These are phyloP conservation scores for Rhodophaea formosa DNA, from an alignment of 2,888 invertebrate genomes.

Conservation along the genomic window DNA sequence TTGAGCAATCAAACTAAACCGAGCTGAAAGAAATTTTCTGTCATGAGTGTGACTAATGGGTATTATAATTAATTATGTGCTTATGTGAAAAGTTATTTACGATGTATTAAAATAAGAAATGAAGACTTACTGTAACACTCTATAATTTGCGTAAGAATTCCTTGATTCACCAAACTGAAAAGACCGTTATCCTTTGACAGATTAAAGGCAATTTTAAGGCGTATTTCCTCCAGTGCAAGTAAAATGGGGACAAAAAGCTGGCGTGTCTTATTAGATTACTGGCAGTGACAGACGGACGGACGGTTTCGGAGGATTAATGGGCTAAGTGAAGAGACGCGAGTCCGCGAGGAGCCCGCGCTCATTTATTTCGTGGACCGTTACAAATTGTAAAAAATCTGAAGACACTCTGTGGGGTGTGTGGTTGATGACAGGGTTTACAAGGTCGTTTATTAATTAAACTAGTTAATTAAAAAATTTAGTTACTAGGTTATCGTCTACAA, in stretches of 20 bases:
- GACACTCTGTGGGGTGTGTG: conserved; percentile 48
- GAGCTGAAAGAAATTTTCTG: too few relatives aligned
- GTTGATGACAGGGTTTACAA: not conserved
- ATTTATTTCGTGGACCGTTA: conserved; percentile 63
- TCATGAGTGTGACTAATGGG: too few relatives aligned
- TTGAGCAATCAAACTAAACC: too few relatives aligned
- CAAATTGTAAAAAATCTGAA: conserved; percentile 63
- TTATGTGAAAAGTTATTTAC: too few relatives aligned
- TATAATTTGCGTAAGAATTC: conserved; percentile 31
- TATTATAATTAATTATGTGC: too few relatives aligned
- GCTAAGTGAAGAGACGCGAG: conserved; percentile 70
- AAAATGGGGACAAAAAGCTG: conserved; percentile 76
- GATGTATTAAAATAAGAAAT: too few relatives aligned
- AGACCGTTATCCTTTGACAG: conserved; percentile 58
- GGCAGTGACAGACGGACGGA: conserved; percentile 75
- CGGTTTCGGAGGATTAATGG: conserved; percentile 73
- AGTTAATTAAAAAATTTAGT: too few relatives aligned
- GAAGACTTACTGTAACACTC: too few relatives aligned
- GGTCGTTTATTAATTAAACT: not conserved
- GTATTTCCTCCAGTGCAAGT: conserved; percentile 66
- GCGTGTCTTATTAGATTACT: conserved; percentile 80
- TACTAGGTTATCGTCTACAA: too few relatives aligned
- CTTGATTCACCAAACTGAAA: conserved; percentile 58
- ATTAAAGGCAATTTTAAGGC: conserved; percentile 67
- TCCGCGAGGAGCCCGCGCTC: conserved; percentile 52